Base-by-base conservation (phyloP, 2,888 invertebrate genomes). In the Netelia melanura region DNA sequence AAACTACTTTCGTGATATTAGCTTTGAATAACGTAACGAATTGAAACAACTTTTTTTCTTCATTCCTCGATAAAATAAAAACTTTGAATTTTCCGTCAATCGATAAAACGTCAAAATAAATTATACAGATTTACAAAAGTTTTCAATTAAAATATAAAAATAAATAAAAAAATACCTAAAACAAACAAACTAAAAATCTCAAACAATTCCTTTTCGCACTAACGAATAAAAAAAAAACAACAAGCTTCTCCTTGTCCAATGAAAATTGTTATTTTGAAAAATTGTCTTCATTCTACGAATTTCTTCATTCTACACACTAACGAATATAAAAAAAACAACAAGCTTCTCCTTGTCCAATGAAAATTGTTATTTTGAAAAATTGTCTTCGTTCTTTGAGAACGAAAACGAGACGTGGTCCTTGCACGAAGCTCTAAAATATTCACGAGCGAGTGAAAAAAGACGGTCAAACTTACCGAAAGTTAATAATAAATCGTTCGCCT, bases 401-500 rank as follows among this genome's bases (percentile, higher is more conserved):
- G 6, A 30, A 30, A 30, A 5, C 30, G 30, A 30, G 30, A 30
- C 5, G 30, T 30, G 30, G 5, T 30, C 30, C 30, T 30, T 30
- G 30, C 30, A 30, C 30, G 30, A 30, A 5, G 48, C 11, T 48
- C 2, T 48, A 48, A 48, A 48, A 48, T 48, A 48, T 48, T 48
- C 48, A 48, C 10, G 11, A 8, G 0, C 10, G 11, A 48, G 11
- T 14, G 48, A 48, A 14, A 48, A 48, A 48, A 48, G 9, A 48
- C 11, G 25, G 52, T 70, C 68, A 70, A 70, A 54, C 14, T 30
- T 14, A 23, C 54, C 14, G 10, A 70, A 70, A 70, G 54, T 70
- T 70, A 54, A 54, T 70, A 70, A 70, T 70, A 54, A 48, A 17
- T 44, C 21, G 1, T 48, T 10, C 68, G n/a, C 10, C 23, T 54